These are phyloP conservation scores for Heteronetta atricapilla DNA, from an alignment of 2,113 vertebrate species.

Conservation along the genomic window DNA sequence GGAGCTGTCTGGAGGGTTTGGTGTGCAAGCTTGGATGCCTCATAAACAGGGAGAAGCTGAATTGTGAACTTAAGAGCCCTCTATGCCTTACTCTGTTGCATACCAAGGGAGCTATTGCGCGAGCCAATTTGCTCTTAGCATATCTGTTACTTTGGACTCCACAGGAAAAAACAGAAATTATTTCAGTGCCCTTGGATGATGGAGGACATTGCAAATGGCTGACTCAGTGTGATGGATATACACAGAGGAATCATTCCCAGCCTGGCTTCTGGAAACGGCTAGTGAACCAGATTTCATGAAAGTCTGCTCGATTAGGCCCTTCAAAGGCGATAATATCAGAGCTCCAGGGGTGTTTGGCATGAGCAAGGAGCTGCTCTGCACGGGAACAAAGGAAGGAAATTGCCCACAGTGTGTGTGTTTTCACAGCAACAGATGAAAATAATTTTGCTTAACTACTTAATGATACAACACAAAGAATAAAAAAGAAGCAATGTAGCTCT, in stretches of 20 bases:
- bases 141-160: neutral
- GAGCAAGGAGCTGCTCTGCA: neutral
- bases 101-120: neutral
- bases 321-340: neutral
- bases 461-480: neutral
- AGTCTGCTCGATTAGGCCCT: neutral
- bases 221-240: neutral
- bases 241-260: neutral
- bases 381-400: neutral
- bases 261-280: neutral
- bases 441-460: neutral
- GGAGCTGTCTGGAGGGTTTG: neutral
- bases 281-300: neutral
- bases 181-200: neutral
- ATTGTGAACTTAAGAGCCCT: neutral
- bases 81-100: rapidly evolving
- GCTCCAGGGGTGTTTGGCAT: neutral
- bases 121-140: neutral
- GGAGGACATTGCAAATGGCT: neutral
- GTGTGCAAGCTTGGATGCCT: neutral
- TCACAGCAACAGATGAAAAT: neutral
- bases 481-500: neutral
- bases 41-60: neutral
- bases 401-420: neutral
- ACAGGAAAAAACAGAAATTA: neutral